Percentiles rank a stretch among this genome's conserved stretches.
These are phyloP conservation scores for Mus spicilegus DNA, from an alignment of 2,113 vertebrate species.

Conservation along the genomic window DNA sequence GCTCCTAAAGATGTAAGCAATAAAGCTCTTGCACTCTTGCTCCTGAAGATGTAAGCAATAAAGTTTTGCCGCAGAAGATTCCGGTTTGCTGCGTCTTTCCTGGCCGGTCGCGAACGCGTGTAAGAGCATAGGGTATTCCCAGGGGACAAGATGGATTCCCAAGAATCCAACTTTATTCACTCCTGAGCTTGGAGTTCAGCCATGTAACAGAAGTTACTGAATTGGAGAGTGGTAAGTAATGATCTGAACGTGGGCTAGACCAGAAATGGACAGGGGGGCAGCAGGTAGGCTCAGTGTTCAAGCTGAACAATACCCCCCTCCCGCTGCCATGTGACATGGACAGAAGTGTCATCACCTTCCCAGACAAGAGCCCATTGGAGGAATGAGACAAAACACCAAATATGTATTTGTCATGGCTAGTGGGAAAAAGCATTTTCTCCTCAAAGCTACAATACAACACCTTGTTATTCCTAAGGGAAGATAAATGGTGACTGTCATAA, in stretches of 20 bases:
- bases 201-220: background rate
- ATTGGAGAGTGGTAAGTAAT: background rate
- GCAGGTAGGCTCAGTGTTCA: background rate
- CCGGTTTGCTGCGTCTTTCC: too few relatives aligned
- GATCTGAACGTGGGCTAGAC: background rate
- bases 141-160: background rate
- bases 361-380: background rate
- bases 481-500: background rate
- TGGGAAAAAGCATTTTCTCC: background rate
- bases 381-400: background rate
- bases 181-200: background rate
- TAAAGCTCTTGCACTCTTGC: too few relatives aligned
- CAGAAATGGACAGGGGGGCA: background rate
- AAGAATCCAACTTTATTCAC: background rate
- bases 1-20: too few relatives aligned
- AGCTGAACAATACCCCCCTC: background rate
- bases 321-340: background rate
- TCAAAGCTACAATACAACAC: background rate
- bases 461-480: background rate
- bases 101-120: too few relatives aligned
- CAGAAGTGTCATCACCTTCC: background rate
- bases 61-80: too few relatives aligned
- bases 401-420: background rate
- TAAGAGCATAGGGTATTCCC: background rate
- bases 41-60: too few relatives aligned